A percentile compares a stretch with the other conserved stretches of the same genome.
These are phyloP conservation scores for Syrphus vitripennis DNA, from an alignment of 2,888 invertebrate genomes.

Conservation along the genomic window DNA sequence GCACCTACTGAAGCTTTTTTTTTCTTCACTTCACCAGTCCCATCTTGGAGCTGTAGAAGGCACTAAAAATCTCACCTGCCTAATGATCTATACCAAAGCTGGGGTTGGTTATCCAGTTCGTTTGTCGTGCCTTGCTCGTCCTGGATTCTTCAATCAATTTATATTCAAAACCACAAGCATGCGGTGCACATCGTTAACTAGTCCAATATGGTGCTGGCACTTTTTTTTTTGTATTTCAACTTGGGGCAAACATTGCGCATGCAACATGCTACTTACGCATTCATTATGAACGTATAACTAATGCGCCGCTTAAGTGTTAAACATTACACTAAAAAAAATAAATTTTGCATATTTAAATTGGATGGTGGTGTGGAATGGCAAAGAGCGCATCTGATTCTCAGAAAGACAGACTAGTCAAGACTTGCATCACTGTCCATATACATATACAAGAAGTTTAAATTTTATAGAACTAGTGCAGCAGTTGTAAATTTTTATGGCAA, in stretches of 20 bases:
- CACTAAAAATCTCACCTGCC: constrained; percentile 57
- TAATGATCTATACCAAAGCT: constrained; percentile 35
- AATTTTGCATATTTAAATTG: not conserved
- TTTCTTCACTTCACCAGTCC: constrained; percentile 42
- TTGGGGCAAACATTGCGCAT: constrained; percentile 24
- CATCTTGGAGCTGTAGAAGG: constrained; percentile 38
- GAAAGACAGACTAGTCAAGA: not conserved
- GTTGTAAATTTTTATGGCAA: not conserved
- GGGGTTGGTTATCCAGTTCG: not conserved
- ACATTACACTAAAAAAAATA: not conserved
- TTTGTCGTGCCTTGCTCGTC: not conserved
- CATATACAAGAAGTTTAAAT: too few species aligned
- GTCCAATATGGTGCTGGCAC: constrained; percentile 45
- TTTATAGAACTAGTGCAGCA: not conserved
- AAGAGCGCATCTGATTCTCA: not conserved
- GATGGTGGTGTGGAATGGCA: not conserved
- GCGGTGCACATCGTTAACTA: constrained; percentile 39
- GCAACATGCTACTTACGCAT: constrained; percentile 30
- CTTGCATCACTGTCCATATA: not conserved
- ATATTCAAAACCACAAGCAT: constrained; percentile 45
- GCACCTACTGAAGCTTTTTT: constrained; percentile 19
- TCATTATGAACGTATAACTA: not conserved
- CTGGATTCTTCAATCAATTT: constrained; percentile 40
- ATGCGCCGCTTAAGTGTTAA: not conserved
- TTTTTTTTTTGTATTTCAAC: constrained; percentile 26